Percentiles rank a stretch among this genome's conserved stretches.
Evolutionary conservation across 2,888 invertebrate species (phyloP).

Genomic region (Cheilosia impressa): DNA sequence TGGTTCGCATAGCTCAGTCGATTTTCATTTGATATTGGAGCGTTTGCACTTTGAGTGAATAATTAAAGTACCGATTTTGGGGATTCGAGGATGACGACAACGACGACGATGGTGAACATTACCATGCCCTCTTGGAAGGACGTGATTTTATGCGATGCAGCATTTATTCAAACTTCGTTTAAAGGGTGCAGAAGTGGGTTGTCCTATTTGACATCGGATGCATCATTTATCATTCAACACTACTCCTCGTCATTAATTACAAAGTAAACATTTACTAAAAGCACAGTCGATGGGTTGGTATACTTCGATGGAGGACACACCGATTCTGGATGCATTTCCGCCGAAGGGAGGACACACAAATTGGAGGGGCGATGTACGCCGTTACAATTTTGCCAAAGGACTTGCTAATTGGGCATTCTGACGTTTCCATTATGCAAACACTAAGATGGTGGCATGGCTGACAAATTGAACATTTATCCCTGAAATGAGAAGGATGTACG

Average conservation of each 20-base stretch:
- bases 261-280: slow-evolving; percentile 58
- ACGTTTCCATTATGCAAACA: slow-evolving; percentile 15
- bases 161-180: slow-evolving; percentile 40
- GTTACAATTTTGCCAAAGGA: background rate
- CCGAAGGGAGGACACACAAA: background rate
- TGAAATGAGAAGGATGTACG: background rate
- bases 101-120: background rate
- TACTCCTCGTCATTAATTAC: slow-evolving; percentile 56
- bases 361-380: background rate
- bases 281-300: slow-evolving; percentile 35
- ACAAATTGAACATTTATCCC: background rate
- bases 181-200: background rate
- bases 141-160: slow-evolving; percentile 38
- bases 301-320: background rate
- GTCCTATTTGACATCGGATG: slow-evolving; percentile 49
- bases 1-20: slow-evolving; percentile 3
- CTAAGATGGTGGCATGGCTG: background rate
- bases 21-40: slow-evolving; percentile 21
- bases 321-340: slow-evolving; percentile 34
- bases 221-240: slow-evolving; percentile 59
- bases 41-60: slow-evolving; percentile 27
- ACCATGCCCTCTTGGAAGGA: background rate
- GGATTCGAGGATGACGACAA: background rate
- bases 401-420: slow-evolving; percentile 51
- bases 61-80: slow-evolving; percentile 38